phyloP scores from a whole-genome alignment of 2,888 invertebrate genomes.

The Amphipoea oculea region DNA sequence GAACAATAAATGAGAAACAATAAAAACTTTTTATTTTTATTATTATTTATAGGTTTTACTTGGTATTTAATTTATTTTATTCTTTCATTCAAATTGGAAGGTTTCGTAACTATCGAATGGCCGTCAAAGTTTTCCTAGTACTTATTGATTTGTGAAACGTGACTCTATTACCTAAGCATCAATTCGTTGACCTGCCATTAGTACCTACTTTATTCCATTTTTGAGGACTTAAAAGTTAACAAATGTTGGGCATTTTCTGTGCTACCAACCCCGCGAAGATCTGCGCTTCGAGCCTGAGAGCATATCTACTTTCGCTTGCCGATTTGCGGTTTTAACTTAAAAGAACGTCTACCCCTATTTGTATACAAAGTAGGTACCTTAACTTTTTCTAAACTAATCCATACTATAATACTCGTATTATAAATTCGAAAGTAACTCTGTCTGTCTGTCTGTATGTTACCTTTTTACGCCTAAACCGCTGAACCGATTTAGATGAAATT shows the following conservation, averaged over 20 bases:
- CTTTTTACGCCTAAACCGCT: too few species aligned
- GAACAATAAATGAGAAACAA: too few species aligned
- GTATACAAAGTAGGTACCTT: background rate
- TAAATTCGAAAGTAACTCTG: too few species aligned
- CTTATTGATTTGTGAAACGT: conserved; percentile 43
- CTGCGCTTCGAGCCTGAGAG: background rate
- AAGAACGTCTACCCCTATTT: background rate
- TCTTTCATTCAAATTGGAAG: background rate
- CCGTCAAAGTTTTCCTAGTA: conserved; percentile 32
- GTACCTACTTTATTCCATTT: background rate
- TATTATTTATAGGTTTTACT: conserved; percentile 7
- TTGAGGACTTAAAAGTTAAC: background rate
- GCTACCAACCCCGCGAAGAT: too few species aligned
- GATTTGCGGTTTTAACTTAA: background rate
- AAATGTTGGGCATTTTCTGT: background rate
- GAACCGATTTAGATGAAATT: too few species aligned
- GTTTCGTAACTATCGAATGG: background rate
- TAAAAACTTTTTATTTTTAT: too few species aligned
- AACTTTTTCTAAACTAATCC: background rate
- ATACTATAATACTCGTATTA: too few species aligned
- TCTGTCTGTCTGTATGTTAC: too few species aligned
- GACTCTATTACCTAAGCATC: background rate
- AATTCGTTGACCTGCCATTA: background rate
- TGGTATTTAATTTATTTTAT: background rate
- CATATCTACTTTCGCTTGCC: background rate